Evolutionary conservation across 2,113 vertebrate species (phyloP), one percentile per base, ranked within the genome.

Genomic region (Kryptolebias marmoratus): DNA sequence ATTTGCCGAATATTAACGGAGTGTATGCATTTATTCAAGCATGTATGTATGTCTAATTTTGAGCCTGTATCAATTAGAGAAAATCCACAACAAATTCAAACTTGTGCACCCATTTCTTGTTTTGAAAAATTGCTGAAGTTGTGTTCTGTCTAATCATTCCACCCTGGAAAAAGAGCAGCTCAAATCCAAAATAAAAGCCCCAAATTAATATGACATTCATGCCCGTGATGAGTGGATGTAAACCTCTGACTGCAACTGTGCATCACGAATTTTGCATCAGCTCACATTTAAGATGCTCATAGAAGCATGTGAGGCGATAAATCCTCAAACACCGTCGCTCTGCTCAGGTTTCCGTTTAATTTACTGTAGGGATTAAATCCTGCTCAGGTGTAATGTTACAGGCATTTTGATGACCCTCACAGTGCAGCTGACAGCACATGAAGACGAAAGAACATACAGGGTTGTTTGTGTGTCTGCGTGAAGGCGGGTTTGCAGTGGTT

Each of bases 401-500:
- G 60, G 71, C 78, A 86, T 89, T 87, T 83, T 86, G 77, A 90
- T 84, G 80, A 88, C 77, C 82, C 82, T 75, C 47, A 32, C 79
- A 76, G 81, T 72, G 84, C 42, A 5, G 55, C 75, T 87, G 80
- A 80, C 79, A 75, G 63, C 78, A 72, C 65, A 49, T 75, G 68
- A 73, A 45, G 64, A 80, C 70, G 82, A 85, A 85, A 83, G 76
- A 83, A 85, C 79, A 89, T 77, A 81, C 75, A 69, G 53, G 59
- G 47, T 48, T 77, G 69, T 57, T 36, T 59, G 49, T 64, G 68
- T 28, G 69, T 62, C 15, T 48, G 68, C 54, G 65, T 12, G 77
- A 50, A 22, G 22, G 22, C 22, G 22, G 11, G 53, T 68, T 39
- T 63, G 30, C 48, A 69, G 32, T 8, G 13, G 65, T 79, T 82